A percentile compares a stretch with the other conserved stretches of the same genome.
These are phyloP conservation scores for Panopea generosa DNA, from an alignment of 2,888 invertebrate genomes.

Conservation along the genomic window DNA sequence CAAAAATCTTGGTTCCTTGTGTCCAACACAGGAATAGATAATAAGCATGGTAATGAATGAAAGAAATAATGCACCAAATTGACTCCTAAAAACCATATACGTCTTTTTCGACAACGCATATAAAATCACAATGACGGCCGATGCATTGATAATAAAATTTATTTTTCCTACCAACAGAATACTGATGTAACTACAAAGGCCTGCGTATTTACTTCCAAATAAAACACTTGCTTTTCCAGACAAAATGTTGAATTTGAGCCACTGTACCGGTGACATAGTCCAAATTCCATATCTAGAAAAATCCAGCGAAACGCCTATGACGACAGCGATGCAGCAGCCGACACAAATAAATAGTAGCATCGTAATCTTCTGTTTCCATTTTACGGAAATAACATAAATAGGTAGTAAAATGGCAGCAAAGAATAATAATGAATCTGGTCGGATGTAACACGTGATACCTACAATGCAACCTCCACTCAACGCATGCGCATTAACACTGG, in stretches of 20 bases:
- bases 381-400: conserved; percentile 6
- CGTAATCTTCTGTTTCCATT: neutral
- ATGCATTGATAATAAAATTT: neutral
- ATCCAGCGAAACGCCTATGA: conserved; percentile 69
- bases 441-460: conserved; percentile 54
- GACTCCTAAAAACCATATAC: neutral
- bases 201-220: conserved; percentile 58
- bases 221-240: conserved; percentile 63
- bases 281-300: conserved; percentile 62
- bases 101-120: neutral
- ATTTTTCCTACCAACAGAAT: conserved; percentile 35
- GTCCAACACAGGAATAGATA: conserved; percentile 47
- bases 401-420: conserved; percentile 12
- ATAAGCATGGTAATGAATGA: conserved; percentile 18
- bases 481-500: no score
- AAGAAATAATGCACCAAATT: conserved; percentile 9
- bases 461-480: conserved; percentile 44
- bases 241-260: conserved; percentile 75
- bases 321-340: conserved; percentile 36
- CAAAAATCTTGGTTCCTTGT: conserved; percentile 60
- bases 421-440: conserved; percentile 51
- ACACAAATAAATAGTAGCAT: neutral
- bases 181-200: conserved; percentile 24
- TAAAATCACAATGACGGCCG: neutral
- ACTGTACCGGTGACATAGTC: conserved; percentile 74